Percentiles rank a stretch among this genome's conserved stretches.
These are phyloP conservation scores for Theristicus caerulescens DNA, from an alignment of 2,113 vertebrate species.

Conservation along the genomic window DNA sequence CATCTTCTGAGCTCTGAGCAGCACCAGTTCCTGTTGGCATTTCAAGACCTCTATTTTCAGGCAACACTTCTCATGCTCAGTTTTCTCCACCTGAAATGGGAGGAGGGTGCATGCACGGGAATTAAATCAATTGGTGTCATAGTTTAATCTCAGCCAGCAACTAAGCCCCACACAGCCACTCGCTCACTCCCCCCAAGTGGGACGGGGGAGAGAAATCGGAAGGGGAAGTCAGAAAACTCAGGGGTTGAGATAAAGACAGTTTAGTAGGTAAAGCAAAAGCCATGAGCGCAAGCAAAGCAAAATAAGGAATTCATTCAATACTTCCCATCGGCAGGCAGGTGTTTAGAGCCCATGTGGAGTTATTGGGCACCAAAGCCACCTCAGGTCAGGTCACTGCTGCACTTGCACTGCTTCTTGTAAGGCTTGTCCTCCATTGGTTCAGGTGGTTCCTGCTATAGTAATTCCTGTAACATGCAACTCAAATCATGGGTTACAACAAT, in stretches of 20 bases:
- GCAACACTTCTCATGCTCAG: conserved; percentile 53
- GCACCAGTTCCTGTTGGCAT: conserved; percentile 53
- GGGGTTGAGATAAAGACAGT: neutral
- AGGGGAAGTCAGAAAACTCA: neutral
- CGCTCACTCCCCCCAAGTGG: rapidly evolving
- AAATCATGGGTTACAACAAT: neutral
- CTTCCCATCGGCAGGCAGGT: neutral
- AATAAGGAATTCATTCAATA: neutral
- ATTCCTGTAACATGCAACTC: neutral
- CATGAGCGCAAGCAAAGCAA: neutral
- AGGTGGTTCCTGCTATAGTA: too few relatives aligned
- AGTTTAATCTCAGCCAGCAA: neutral
- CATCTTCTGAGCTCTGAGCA: conserved; percentile 33
- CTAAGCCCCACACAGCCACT: neutral
- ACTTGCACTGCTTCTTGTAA: neutral
- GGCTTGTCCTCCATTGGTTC: neutral
- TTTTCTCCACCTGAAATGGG: conserved; percentile 60
- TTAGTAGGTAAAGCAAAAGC: neutral
- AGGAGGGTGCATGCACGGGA: neutral
- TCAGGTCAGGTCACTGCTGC: neutral
- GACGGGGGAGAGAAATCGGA: neutral
- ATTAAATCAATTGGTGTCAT: neutral
- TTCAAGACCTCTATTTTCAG: conserved; percentile 67
- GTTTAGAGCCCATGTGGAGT: neutral
- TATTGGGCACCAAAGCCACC: neutral